A percentile compares a stretch with the other conserved stretches of the same genome.
phyloP scores from a whole-genome alignment of 2,888 invertebrate species.

The Pterobdella sp. region DNA sequence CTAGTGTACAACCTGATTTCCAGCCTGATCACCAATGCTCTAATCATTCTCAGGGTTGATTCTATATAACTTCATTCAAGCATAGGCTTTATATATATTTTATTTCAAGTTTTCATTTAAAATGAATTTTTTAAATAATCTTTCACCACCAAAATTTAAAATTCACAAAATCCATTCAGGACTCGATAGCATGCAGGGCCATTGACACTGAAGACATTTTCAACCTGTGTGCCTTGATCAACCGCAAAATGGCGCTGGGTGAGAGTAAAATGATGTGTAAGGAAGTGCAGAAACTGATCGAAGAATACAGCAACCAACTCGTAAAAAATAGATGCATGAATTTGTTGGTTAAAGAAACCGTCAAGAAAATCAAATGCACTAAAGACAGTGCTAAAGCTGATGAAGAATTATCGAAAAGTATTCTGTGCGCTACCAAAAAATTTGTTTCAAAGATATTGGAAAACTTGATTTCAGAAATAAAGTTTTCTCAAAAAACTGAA shows the following conservation, averaged over 20 bases:
- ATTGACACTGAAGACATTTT: conserved; percentile 23
- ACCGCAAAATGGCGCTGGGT: neutral
- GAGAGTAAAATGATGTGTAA: conserved; percentile 17
- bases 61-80: no score
- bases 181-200: conserved; percentile 16
- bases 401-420: conserved; percentile 18
- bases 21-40: conserved; percentile 20
- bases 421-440: conserved; percentile 15
- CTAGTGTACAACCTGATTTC: conserved; percentile 15
- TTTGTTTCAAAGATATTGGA: conserved; percentile 24
- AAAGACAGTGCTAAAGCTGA: conserved; percentile 23
- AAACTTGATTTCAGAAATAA: conserved; percentile 17
- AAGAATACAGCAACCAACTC: conserved; percentile 21
- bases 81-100: no score
- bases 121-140: no score
- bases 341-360: conserved; percentile 14
- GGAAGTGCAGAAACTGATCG: conserved; percentile 20
- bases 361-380: conserved; percentile 25
- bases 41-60: conserved; percentile 10
- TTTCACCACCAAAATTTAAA: no score
- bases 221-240: conserved; percentile 3
- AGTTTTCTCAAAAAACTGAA: neutral
- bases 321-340: conserved; percentile 25
- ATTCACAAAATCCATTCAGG: no score
- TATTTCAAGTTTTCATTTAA: no score